These are phyloP conservation scores for Drosophila ogumai DNA, from an alignment of 1,140 invertebrate genomes.

Conservation along the genomic window DNA sequence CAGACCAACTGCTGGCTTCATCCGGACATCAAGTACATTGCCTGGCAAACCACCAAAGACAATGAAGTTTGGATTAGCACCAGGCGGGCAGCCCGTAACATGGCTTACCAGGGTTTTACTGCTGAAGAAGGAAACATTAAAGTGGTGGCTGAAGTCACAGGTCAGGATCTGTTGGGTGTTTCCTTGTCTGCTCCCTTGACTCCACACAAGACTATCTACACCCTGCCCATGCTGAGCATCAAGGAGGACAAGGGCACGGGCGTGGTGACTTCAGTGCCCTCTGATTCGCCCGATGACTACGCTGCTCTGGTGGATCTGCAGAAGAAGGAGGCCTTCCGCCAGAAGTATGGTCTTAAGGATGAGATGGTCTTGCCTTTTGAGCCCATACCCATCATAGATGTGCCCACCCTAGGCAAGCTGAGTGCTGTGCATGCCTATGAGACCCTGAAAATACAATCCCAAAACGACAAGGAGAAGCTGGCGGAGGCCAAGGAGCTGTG, in stretches of 20 bases:
- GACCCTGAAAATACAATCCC: constrained; percentile 97
- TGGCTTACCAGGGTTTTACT: constrained; percentile 98
- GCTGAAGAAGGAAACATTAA: constrained; percentile 91
- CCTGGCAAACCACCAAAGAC: constrained; percentile 89
- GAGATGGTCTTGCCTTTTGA: constrained; percentile 92
- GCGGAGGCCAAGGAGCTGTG: constrained; percentile 97
- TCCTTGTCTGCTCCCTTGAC: constrained; percentile 94
- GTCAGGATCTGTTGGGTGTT: constrained; percentile 92
- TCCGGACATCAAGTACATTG: constrained; percentile 97
- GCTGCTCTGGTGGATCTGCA: constrained; percentile 97
- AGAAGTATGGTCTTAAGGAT: constrained; percentile 97
- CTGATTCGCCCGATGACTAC: constrained; percentile 99
- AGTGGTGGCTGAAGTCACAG: constrained; percentile 89
- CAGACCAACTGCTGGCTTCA: constrained; percentile 99
- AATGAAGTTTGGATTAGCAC: constrained; percentile 96
- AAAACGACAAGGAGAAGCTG: constrained; percentile 98
- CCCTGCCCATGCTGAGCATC: constrained; percentile 98
- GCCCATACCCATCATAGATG: constrained; percentile 95
- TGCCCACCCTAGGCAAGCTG: constrained; percentile 95
- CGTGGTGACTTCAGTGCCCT: constrained; percentile 98
- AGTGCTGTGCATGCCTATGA: constrained; percentile 94
- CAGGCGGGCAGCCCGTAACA: constrained; percentile 94
- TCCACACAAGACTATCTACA: constrained; percentile 93
- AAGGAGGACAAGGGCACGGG: constrained; percentile 99
- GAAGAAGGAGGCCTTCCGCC: constrained; percentile 96